A percentile compares a stretch with the other conserved stretches of the same genome.
Evolutionary conservation across 2,888 invertebrate species (phyloP).

Genomic region (Argyra leucocephala): DNA sequence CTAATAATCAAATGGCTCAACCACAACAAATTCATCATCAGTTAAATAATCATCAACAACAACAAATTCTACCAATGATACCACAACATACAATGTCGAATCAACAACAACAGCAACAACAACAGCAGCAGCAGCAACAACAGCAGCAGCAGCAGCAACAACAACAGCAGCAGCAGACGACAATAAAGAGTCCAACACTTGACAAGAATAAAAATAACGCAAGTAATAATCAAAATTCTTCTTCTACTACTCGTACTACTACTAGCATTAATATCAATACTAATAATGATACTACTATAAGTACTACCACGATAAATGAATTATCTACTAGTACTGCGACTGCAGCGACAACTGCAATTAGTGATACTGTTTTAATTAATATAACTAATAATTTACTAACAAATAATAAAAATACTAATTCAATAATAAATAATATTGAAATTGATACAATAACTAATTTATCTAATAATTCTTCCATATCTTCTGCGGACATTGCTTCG

Average conservation of each 20-base stretch:
- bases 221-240: slow-evolving; percentile 33
- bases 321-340: slow-evolving; percentile 14
- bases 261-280: slow-evolving; percentile 12
- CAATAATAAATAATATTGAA: slow-evolving; percentile 8
- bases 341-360: slow-evolving; percentile 14
- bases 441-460: slow-evolving; percentile 5
- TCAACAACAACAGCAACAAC: slow-evolving; percentile 17
- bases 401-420: background rate
- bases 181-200: slow-evolving; percentile 33
- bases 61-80: slow-evolving; percentile 28
- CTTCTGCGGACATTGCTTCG: slow-evolving; percentile 31
- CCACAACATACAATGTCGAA: slow-evolving; percentile 17
- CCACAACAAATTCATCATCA: slow-evolving; percentile 6
- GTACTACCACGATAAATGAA: slow-evolving; percentile 7
- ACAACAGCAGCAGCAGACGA: slow-evolving; percentile 21
- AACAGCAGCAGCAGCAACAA: slow-evolving; percentile 27
- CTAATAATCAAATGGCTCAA: slow-evolving; percentile 5
- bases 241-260: slow-evolving; percentile 14
- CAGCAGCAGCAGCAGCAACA: slow-evolving; percentile 34
- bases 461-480: slow-evolving; percentile 31
- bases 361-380: slow-evolving; percentile 17
- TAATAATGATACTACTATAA: slow-evolving; percentile 17
- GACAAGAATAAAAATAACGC: slow-evolving; percentile 45
- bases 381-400: slow-evolving; percentile 8
- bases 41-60: slow-evolving; percentile 19